phyloP scores from a whole-genome alignment of 2,888 invertebrate species.

The Eumerus sabulonum region DNA sequence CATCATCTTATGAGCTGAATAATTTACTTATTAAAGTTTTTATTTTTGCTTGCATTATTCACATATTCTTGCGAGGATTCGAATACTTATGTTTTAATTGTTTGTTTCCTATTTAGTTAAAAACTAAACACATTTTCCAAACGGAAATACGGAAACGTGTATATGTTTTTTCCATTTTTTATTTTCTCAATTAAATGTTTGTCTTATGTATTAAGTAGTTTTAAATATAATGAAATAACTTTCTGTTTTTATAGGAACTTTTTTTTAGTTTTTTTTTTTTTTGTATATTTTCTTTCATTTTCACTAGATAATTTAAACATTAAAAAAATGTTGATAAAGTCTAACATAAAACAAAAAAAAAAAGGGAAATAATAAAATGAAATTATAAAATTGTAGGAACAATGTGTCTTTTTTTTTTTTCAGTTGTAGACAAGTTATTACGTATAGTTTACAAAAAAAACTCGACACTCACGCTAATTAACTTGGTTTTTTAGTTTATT shows the following conservation, averaged over 20 bases:
- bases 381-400: not conserved
- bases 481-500: too few relatives aligned
- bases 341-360: slow-evolving; percentile 29
- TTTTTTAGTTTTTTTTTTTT: slow-evolving; percentile 41
- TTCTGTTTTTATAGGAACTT: slow-evolving; percentile 53
- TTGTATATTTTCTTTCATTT: slow-evolving; percentile 4
- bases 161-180: slow-evolving; percentile 16
- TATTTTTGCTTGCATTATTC: slow-evolving; percentile 56
- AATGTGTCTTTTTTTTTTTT: slow-evolving; percentile 37
- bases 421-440: too few relatives aligned
- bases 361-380: not conserved
- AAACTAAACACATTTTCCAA: not conserved
- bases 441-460: too few relatives aligned
- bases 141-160: slow-evolving; percentile 6
- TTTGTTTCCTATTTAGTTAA: slow-evolving; percentile 23
- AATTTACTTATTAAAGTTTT: slow-evolving; percentile 28
- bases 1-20: slow-evolving; percentile 22
- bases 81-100: slow-evolving; percentile 55
- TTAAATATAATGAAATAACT: slow-evolving; percentile 37
- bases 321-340: slow-evolving; percentile 4
- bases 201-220: slow-evolving; percentile 2
- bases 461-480: slow-evolving; percentile 32
- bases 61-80: slow-evolving; percentile 70
- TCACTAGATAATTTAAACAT: slow-evolving; percentile 28
- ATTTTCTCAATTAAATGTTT: slow-evolving; percentile 40